Conservation (phyloP, 2,888 invertebrate genomes). For the Sepiola atlantica region DNA sequence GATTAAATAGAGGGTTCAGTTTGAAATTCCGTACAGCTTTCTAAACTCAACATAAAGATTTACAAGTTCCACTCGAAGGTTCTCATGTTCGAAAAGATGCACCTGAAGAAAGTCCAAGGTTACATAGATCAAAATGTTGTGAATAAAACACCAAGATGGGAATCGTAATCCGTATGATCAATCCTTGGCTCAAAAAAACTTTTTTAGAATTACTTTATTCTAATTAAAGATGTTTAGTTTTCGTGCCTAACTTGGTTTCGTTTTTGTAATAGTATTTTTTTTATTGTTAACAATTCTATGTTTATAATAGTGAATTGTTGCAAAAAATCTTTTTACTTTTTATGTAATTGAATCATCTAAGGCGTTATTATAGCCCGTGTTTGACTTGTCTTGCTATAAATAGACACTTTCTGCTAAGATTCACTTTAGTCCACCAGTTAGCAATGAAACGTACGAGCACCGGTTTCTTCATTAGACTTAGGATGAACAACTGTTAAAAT, state of each 20-base stretch:
- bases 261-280: not conserved
- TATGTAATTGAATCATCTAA: not conserved
- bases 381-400: conserved; percentile 10
- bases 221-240: not conserved
- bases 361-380: not conserved
- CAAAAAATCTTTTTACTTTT: not conserved
- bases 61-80: no score
- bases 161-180: no score
- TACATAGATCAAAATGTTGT: no score
- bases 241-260: not conserved
- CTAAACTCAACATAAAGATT: no score
- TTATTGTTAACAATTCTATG: not conserved
- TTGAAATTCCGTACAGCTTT: no score
- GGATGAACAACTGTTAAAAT: not conserved
- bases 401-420: not conserved
- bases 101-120: no score
- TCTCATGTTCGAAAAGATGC: no score
- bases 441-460: not conserved
- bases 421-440: conserved; percentile 32
- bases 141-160: no score
- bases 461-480: not conserved
- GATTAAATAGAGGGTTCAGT: no score
- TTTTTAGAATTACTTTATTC: no score
- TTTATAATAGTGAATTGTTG: not conserved
- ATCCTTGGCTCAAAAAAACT: no score